Evolutionary conservation across 2,113 vertebrate genomes (phyloP), one percentile per base, ranked within the genome.

Genomic region (Stegostoma tigrinum): DNA sequence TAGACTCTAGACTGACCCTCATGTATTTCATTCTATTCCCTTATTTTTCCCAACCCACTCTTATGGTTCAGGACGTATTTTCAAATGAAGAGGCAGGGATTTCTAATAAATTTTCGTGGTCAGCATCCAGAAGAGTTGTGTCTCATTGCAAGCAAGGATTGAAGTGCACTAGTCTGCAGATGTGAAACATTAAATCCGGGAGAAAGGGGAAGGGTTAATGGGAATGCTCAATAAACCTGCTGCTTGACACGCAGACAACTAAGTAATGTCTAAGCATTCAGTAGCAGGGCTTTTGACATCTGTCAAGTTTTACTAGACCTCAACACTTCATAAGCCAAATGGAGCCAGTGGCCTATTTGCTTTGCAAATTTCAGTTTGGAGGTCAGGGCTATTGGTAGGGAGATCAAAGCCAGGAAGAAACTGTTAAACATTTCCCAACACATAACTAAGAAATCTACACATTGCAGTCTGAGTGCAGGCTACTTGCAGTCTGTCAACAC

Each of bases 321-420:
- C 96, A 96, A 96, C 96, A 96, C 95, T 95, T 72, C 94, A 96
- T 96, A 96, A 95, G 89, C 96, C 95, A 94, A 64, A 45, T 96
- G 96, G 96, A 97, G 97, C 96, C 96, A 96, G 96, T 97, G 96
- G 96, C 96, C 96, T 97, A 96, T 97, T 97, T 97, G 97, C 96
- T 97, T 97, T 96, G 96, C 96, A 95, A 97, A 95, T 97, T 97
- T 96, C 96, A 78, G 96, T 96, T 97, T 94, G 34, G 96, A 96
- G 96, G 96, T 96, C 96, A 86, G 93, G 96, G 96, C 96, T 96
- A 96, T 96, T 61, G 95, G 95, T 96, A 70, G 96, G 94, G 96
- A 97, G 96, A 97, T 97, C 96, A 97, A 97, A 97, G 97, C 95
- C 72, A 96, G 23, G 91, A 96, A 19, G 91, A 96, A 96, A 96